Evolutionary conservation across 37 sponge, comb jelly and placozoan species (phyloP), one percentile per base, ranked within the genome.

Genomic region (Cliona cf. orientalis): DNA sequence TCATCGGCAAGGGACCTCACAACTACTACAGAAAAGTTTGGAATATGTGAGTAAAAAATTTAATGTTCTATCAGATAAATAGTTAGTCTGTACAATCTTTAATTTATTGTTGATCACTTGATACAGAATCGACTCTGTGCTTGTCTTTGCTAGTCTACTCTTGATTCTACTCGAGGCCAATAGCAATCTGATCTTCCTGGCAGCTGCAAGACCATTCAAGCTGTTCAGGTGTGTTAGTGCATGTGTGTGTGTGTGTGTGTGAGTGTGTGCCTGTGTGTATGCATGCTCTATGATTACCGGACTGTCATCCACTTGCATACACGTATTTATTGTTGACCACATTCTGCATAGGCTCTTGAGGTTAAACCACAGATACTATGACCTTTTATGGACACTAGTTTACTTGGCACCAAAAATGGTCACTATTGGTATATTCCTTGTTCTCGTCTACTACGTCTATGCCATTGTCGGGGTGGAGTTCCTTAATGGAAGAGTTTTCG

Each of bases 381-480:
- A 82, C 71, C 76, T 95, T 38, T 74, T 91, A 74, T 79, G 85
- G 60, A 92, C 84, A 5, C 25, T 95, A 58, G 44, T 89, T 6
- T 68, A 78, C 5, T 84, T 95, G 0, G 41, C 39, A 5, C 95
- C 86, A 69, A 79, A 86, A 32, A 62, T 95, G 17, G 17, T 83
- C 28, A 93, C 75, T 72, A 65, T 75, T 2, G 9, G 38, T 5
- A 2, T 75, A 22, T 61, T 75, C 35, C 57, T 94, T 0, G 1
- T 86, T 32, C 36, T 90, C 28, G 56, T 90, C 49, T 81, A 69
- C 75, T 95, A 91, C 80, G 80, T 60, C 62, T 95, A 72, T 78
- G 92, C 95, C 44, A 95, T 95, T 23, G 71, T 88, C n/a, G 95
- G 92, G 3, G 89, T 95, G 92, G 95, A 95, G 81, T 58, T 82